These are phyloP conservation scores for Hippocampus mohnikei DNA, from an alignment of 2,113 vertebrate genomes.

Conservation along the genomic window DNA sequence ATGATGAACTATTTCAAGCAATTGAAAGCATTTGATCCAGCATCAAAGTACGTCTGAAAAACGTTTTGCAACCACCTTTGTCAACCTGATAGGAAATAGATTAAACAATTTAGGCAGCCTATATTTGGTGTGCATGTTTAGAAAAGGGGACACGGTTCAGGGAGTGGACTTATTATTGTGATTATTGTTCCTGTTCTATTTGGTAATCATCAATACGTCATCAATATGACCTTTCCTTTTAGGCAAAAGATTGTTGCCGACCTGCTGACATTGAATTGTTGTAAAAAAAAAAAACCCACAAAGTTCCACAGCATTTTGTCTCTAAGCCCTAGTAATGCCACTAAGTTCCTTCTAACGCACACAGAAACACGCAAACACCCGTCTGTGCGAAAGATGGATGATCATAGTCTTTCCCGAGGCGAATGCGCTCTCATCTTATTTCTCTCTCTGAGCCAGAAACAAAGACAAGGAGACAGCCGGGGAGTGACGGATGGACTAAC, in stretches of 20 bases:
- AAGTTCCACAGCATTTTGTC: slow-evolving; percentile 21
- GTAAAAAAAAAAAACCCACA: slow-evolving; percentile 16
- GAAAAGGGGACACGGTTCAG: not conserved
- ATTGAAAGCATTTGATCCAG: not conserved
- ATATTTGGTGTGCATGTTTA: not conserved
- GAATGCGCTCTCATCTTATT: not conserved
- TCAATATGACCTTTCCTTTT: not conserved
- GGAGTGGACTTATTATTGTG: not conserved
- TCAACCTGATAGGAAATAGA: not conserved
- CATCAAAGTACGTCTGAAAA: not conserved
- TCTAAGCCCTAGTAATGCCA: slow-evolving; percentile 17
- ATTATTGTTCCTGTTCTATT: not conserved
- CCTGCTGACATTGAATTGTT: slow-evolving; percentile 39
- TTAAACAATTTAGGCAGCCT: not conserved
- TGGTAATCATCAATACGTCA: not conserved
- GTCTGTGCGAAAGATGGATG: slow-evolving; percentile 38
- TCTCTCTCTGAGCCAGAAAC: slow-evolving; percentile 10
- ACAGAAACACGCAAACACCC: slow-evolving; percentile 10
- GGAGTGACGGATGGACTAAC: slow-evolving; percentile 12
- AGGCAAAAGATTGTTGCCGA: slow-evolving; percentile 20
- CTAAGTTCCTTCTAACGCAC: slow-evolving; percentile 19
- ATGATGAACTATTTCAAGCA: not conserved
- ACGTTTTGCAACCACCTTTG: not conserved
- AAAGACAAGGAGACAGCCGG: slow-evolving; percentile 13
- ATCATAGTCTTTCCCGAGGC: not conserved